Evolutionary conservation across 1,140 invertebrate species (phyloP).

Genomic region (Saccostrea echinata): DNA sequence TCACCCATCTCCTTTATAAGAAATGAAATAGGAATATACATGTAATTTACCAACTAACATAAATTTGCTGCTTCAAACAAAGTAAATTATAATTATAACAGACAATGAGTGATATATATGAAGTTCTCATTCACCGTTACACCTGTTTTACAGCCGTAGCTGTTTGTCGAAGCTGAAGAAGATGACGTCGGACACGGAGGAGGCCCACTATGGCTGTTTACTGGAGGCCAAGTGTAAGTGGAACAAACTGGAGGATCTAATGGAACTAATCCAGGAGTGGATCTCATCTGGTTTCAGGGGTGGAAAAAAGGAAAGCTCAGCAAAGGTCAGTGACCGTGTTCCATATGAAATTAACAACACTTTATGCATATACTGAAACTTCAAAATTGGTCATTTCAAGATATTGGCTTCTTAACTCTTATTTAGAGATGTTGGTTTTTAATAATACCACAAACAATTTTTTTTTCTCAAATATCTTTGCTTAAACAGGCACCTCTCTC

Average conservation of each 20-base stretch:
- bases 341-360: neutral
- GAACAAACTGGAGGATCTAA: constrained; percentile 64
- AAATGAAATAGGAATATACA: neutral
- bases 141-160: constrained; percentile 57
- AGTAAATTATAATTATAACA: neutral
- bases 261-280: constrained; percentile 70
- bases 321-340: neutral
- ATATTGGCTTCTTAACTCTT: too few relatives aligned
- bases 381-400: too few relatives aligned
- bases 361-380: too few relatives aligned
- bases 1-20: too few relatives aligned
- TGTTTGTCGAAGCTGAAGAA: constrained; percentile 65
- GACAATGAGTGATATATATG: too few relatives aligned
- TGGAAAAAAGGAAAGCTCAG: neutral
- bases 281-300: neutral
- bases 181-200: constrained; percentile 47
- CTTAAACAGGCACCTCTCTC: too few relatives aligned
- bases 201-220: constrained; percentile 58
- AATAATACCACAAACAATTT: too few relatives aligned
- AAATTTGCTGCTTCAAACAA: too few relatives aligned
- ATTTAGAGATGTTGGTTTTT: too few relatives aligned
- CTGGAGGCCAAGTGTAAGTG: constrained; percentile 71
- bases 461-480: too few relatives aligned
- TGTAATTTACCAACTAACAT: neutral
- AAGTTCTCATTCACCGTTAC: neutral